phyloP scores from a whole-genome alignment of 1,140 invertebrate genomes.

The Nasonia longicornis region DNA sequence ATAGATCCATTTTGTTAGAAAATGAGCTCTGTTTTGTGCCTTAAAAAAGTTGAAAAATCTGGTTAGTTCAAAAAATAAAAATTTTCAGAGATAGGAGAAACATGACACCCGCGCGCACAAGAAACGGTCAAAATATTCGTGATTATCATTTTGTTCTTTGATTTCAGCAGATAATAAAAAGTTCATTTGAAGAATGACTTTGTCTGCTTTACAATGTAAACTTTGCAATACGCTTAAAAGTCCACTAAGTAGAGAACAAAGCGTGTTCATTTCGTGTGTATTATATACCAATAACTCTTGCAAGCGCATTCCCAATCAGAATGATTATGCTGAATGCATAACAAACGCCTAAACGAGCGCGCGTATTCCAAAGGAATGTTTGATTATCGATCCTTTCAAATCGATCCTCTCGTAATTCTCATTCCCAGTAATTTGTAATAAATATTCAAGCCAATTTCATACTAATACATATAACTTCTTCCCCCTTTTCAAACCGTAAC shows the following conservation, averaged over 20 bases:
- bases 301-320: conserved; percentile 50
- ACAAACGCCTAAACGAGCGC: conserved; percentile 36
- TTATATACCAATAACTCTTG: conserved; percentile 23
- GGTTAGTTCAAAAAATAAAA: too few species aligned
- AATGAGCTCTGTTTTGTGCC: too few species aligned
- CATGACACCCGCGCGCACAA: too few species aligned
- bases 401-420: conserved; percentile 41
- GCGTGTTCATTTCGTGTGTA: conserved; percentile 36
- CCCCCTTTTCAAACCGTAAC: not conserved
- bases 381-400: conserved; percentile 45
- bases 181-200: not conserved
- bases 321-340: conserved; percentile 44
- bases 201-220: conserved; percentile 14
- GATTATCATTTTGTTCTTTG: not conserved
- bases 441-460: not conserved
- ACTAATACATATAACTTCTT: not conserved
- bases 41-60: too few species aligned
- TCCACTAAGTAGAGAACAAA: conserved; percentile 40
- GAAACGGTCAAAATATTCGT: not conserved
- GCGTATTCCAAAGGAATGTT: conserved; percentile 33
- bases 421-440: conserved; percentile 2
- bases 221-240: not conserved
- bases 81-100: too few species aligned
- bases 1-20: too few species aligned
- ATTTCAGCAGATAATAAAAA: not conserved